phyloP scores from a whole-genome alignment of 2,888 invertebrate species.

The Podotricha telesiphe region DNA sequence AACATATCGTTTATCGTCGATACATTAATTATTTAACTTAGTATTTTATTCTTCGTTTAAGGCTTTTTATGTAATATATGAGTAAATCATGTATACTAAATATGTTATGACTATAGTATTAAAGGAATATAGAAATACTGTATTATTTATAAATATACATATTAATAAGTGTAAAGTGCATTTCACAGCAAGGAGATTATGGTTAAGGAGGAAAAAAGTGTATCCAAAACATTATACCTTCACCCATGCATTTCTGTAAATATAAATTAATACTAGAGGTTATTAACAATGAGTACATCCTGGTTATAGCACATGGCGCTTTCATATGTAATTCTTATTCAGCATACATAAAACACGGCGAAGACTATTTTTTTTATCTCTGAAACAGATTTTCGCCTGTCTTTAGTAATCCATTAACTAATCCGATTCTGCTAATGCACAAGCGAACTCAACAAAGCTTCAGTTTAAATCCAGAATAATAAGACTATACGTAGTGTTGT shows the following conservation, averaged over 20 bases:
- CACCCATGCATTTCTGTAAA: neutral
- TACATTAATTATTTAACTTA: too few relatives aligned
- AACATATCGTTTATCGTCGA: too few relatives aligned
- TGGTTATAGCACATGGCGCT: neutral
- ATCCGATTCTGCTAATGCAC: conserved; percentile 45
- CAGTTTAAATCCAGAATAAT: conserved; percentile 28
- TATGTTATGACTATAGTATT: too few relatives aligned
- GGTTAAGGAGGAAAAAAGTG: too few relatives aligned
- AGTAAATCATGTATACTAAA: too few relatives aligned
- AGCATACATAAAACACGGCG: neutral
- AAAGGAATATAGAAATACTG: too few relatives aligned
- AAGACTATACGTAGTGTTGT: conserved; percentile 9
- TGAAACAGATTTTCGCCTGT: conserved; percentile 28
- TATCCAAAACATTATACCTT: too few relatives aligned
- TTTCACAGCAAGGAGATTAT: too few relatives aligned
- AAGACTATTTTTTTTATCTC: conserved; percentile 18
- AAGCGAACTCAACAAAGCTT: conserved; percentile 35
- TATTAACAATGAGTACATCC: conserved; percentile 7
- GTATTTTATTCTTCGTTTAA: too few relatives aligned
- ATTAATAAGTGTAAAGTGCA: too few relatives aligned
- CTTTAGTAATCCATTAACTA: conserved; percentile 49
- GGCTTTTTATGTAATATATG: too few relatives aligned
- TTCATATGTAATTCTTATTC: neutral
- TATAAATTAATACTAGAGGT: neutral
- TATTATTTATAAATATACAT: too few relatives aligned